These are phyloP conservation scores for Cryptus armator DNA, from an alignment of 2,888 invertebrate species.

Conservation along the genomic window DNA sequence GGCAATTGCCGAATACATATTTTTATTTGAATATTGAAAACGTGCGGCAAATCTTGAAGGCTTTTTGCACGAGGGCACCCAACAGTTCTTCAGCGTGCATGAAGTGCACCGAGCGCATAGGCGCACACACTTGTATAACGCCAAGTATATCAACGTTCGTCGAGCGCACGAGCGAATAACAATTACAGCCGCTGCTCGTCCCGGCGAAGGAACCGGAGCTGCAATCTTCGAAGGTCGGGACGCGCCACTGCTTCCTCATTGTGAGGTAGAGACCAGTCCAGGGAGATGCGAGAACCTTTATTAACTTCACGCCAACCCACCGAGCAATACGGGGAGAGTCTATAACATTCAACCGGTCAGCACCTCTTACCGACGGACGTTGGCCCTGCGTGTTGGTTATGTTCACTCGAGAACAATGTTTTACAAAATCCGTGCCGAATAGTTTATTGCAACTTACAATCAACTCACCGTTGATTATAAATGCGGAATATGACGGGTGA, in stretches of 20 bases:
- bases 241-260: slow-evolving; percentile 80
- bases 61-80: too few relatives aligned
- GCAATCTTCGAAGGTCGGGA: slow-evolving; percentile 81
- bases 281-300: slow-evolving; percentile 65
- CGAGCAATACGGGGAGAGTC: slow-evolving; percentile 47
- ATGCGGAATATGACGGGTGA: too few relatives aligned
- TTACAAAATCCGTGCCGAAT: neutral
- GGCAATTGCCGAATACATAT: neutral
- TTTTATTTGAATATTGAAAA: neutral
- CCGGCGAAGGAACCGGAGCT: slow-evolving; percentile 63
- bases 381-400: slow-evolving; percentile 5
- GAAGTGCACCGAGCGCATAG: slow-evolving; percentile 33
- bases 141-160: slow-evolving; percentile 47
- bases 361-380: slow-evolving; percentile 51
- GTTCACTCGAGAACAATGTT: slow-evolving; percentile 5
- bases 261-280: slow-evolving; percentile 63
- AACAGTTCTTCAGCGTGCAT: neutral
- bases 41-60: neutral
- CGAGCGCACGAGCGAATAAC: slow-evolving; percentile 64
- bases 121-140: slow-evolving; percentile 15
- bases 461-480: neutral
- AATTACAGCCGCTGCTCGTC: slow-evolving; percentile 63
- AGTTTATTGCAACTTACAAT: neutral
- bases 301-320: slow-evolving; percentile 69
- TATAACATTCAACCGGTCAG: slow-evolving; percentile 50